Evolutionary conservation across 2,888 invertebrate species (phyloP), one percentile per base, ranked within the genome.

Genomic region (Suillia variegata): DNA sequence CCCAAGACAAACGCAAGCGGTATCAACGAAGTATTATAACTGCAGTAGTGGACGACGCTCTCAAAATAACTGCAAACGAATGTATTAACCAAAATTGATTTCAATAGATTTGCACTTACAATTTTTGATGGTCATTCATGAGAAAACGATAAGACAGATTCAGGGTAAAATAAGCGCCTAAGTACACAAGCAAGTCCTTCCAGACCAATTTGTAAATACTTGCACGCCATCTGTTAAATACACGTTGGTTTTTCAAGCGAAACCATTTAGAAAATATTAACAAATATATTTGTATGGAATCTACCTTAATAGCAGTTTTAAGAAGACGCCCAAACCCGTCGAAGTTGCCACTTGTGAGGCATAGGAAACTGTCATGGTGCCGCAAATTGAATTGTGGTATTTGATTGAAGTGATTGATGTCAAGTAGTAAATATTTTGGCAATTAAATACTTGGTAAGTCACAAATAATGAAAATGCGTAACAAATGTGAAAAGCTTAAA

Each of bases 1-100:
- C 96, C 96, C 68, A 96, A 85, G 58, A 96, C 94, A 81, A 96
- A 96, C 4, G 95, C 94, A 67, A 96, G 80, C 5, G 96, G 96
- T 71, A 96, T 96, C 61, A 94, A 86, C 78, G 89, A 89, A 64
- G 89, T 90, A 82, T 92, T 93, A 67, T 87, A 88, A 74, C 89
- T 88, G 82, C 95, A 96, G 80, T 95, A 94, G 63, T 87, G 86
- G 1, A 91, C 91, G 48, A 95, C 84, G 60, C 87, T 86, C 80
- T 94, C 94, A 79, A 96, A 96, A 59, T 86, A 77, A 73, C 93
- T 93, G 83, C 54, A 56, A 34, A 17, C 22, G n/a, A 6, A 42
- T 38, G 15, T 33, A 1, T n/a, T 1, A 6, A n/a, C 48, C 12
- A 12, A 47, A 2, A 24, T 10, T 20, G 18, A 2, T 2, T 31